Conservation (phyloP, 2,888 invertebrate species). For the Eupithecia tripunctaria region DNA sequence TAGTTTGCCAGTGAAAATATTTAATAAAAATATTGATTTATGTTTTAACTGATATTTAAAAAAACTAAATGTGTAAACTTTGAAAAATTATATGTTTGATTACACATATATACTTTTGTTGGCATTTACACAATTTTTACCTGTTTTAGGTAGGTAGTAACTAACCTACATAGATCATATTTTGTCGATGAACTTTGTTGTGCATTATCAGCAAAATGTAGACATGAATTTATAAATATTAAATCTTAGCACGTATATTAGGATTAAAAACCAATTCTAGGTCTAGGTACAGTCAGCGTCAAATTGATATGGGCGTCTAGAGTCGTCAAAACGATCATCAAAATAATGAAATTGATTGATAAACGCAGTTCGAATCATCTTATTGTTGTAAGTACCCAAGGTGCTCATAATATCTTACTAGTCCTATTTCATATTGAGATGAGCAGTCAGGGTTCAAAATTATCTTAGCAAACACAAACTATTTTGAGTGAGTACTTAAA, state of each 20-base stretch:
- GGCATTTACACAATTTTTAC: neutral
- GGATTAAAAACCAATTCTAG: neutral
- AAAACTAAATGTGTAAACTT: neutral
- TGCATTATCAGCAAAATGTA: neutral
- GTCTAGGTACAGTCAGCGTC: too few relatives aligned
- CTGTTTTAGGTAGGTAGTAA: neutral
- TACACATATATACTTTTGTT: neutral
- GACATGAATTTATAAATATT: neutral
- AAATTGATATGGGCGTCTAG: too few relatives aligned
- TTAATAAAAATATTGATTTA: neutral
- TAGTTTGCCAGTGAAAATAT: neutral
- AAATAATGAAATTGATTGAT: too few relatives aligned
- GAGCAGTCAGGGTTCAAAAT: too few relatives aligned
- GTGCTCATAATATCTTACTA: too few relatives aligned
- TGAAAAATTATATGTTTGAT: neutral
- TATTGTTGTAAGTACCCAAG: too few relatives aligned
- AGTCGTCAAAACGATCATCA: too few relatives aligned
- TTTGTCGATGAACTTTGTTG: neutral
- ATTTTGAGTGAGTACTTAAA: too few relatives aligned
- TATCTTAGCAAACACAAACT: too few relatives aligned
- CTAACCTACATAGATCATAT: neutral
- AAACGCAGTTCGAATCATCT: too few relatives aligned
- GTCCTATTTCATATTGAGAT: too few relatives aligned
- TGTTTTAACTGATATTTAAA: neutral
- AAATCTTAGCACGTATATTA: neutral